Base-by-base conservation (phyloP, 2,888 invertebrate species). In the Eucriotettix oculatus region DNA sequence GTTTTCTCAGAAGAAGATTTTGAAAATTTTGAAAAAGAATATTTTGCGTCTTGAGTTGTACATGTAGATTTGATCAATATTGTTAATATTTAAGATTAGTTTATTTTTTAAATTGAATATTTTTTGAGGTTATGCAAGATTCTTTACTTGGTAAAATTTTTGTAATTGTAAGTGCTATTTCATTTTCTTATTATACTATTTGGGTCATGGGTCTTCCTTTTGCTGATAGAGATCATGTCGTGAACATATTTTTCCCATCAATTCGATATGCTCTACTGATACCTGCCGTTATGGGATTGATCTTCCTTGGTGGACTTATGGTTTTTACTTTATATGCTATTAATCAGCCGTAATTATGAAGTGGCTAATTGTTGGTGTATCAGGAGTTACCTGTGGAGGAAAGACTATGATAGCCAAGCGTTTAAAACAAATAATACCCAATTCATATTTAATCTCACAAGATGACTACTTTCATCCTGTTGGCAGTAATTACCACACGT, bases 381-480 rank as follows among this genome's bases (percentile, higher is more conserved):
- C 86, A 52, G 89, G 92, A 1, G 86, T 86, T 1, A 91, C 91
- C 0, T 88, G 88, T 68, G 86, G 89, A 17, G 92, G 92, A 0
- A 92, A 92, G 74, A 87, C 89, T 0, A 84, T 87, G 0, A 69
- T 90, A 48, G 80, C 87, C 0, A 77, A 76, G 58, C 74, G 75
- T 60, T 69, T 91, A 16, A 73, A 71, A 9, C 68, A 73, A 1
- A 68, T 65, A 42, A 71, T 79, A 1, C 71, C 76, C 0, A 68
- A 71, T 59, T 73, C 75, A 41, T 66, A 70, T 58, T 29, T 85
- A 0, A 76, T 90, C 54, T 79, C 83, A 62, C 91, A 91, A 71
- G 91, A 91, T 72, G 75, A 81, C 65, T 92, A 89, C 71, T 91
- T 87, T 71, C 76, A 81, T 58, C 79, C 82, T 0, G 77, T 79